Base-by-base conservation (phyloP, 2,113 vertebrate species). In the Tragelaphus buxtoni region DNA sequence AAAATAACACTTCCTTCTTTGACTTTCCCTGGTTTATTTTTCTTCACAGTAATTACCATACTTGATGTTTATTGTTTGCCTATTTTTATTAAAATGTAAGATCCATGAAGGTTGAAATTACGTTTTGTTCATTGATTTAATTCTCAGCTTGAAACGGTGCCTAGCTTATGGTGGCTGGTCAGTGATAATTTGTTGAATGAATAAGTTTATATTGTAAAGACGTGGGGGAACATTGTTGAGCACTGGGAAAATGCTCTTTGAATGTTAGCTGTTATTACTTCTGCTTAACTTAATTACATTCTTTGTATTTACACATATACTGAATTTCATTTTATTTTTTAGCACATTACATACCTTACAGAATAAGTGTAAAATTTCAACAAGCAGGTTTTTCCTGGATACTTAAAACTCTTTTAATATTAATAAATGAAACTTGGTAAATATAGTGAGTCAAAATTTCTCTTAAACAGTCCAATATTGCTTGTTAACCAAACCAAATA, bases 241-340 rank as follows among this genome's bases (percentile, higher is more conserved):
- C 49, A 56, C 22, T 49, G 85, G 82, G 82, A 82, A 77, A 76
- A 58, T 83, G 49, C 42, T 47, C 2, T 77, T 32, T 82, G 30
- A 87, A 63, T 87, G 26, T 87, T 94, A 76, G 10, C 9, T 88
- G 7, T 53, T 94, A 61, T 9, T 77, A 42, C 14, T 45, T 9
- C 9, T 61, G 30, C 16, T 86, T 88, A 84, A 53, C 20, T 81
- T 88, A 79, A 55, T 85, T 60, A 55, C 3, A 28, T 47, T 39
- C 35, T 60, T 39, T 63, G 56, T 61, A 51, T 9, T 35, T 81
- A 65, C 20, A 45, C 5, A 26, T 53, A 51, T 45, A 53, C 16
- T 53, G n/a, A n/a, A n/a, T 63, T 47, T 96, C 82, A 77, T 51
- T 63, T 87, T 94, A 56, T 58, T 63, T 93, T 93, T 94, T 88